phyloP scores from a whole-genome alignment of 2,113 vertebrate species.

The Nibea coibor region DNA sequence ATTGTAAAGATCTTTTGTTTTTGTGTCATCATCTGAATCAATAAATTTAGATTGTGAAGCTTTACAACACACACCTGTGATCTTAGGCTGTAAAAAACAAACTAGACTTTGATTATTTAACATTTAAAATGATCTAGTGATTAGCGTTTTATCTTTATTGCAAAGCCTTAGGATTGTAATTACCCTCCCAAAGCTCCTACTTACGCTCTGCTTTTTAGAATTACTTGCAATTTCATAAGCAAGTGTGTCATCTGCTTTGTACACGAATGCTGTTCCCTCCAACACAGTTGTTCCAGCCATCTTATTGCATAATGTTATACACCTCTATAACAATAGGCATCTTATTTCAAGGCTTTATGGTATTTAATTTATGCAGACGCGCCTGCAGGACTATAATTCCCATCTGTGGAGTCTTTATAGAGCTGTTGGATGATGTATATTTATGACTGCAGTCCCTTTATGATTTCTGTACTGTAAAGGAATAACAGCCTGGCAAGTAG shows the following conservation, averaged over 20 bases:
- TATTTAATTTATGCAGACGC: constrained; percentile 59
- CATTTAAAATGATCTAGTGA: neutral
- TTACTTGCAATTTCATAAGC: neutral
- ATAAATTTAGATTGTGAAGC: neutral
- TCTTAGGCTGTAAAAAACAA: neutral
- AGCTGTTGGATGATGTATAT: constrained; percentile 62
- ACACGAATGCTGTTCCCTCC: neutral
- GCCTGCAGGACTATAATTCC: constrained; percentile 51
- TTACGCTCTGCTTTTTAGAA: neutral
- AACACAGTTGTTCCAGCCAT: constrained; percentile 1
- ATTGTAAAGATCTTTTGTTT: neutral
- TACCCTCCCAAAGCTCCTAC: neutral
- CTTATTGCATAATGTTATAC: neutral
- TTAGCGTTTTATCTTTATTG: neutral
- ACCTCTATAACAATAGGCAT: constrained; percentile 60
- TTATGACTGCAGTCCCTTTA: constrained; percentile 69
- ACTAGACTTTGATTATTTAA: neutral
- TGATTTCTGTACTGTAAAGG: constrained; percentile 76
- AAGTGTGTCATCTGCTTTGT: constrained; percentile 15
- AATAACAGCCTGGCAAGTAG: constrained; percentile 68
- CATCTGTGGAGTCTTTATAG: constrained; percentile 63
- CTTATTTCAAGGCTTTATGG: constrained; percentile 62
- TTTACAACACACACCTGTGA: neutral
- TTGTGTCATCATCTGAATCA: neutral
- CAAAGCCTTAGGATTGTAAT: neutral